Conservation (phyloP, 2,113 vertebrate genomes). For the Neopipo cinnamomea region DNA sequence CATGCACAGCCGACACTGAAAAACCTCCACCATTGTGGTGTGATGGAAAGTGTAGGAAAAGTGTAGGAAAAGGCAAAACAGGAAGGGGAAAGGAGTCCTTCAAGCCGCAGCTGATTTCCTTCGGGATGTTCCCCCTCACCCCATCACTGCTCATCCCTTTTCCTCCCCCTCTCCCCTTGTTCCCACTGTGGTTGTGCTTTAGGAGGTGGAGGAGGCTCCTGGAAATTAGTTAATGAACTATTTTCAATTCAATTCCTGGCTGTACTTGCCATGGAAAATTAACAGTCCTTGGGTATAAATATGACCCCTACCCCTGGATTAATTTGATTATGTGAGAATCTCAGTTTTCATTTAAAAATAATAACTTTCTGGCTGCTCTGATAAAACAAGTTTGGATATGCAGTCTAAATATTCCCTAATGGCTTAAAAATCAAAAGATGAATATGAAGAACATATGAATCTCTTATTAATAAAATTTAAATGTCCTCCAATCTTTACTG, state of each 20-base stretch:
- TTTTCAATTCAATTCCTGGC: constrained; percentile 51
- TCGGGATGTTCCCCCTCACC: background rate
- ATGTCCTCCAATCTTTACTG: background rate
- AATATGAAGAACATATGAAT: background rate
- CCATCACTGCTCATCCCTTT: background rate
- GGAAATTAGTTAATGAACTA: constrained; percentile 52
- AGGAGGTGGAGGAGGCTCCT: background rate
- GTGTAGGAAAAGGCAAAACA: background rate
- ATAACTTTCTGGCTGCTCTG: constrained; percentile 28
- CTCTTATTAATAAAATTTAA: background rate
- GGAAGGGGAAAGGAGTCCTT: background rate
- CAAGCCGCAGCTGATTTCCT: background rate
- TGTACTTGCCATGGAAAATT: constrained; percentile 35
- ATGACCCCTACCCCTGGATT: constrained; percentile 51
- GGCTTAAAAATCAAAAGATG: background rate
- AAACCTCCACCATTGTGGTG: rapidly evolving
- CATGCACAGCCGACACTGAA: background rate
- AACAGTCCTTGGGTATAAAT: constrained; percentile 52
- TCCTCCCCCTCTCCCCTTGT: background rate
- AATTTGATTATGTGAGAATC: constrained; percentile 51
- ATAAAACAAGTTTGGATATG: constrained; percentile 11
- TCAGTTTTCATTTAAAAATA: constrained; percentile 59
- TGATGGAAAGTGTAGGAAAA: background rate
- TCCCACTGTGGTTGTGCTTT: background rate
- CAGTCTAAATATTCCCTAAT: constrained; percentile 6